Evolutionary conservation across 2,113 vertebrate species (phyloP), one percentile per base, ranked within the genome.

Genomic region (Globicephala melas): DNA sequence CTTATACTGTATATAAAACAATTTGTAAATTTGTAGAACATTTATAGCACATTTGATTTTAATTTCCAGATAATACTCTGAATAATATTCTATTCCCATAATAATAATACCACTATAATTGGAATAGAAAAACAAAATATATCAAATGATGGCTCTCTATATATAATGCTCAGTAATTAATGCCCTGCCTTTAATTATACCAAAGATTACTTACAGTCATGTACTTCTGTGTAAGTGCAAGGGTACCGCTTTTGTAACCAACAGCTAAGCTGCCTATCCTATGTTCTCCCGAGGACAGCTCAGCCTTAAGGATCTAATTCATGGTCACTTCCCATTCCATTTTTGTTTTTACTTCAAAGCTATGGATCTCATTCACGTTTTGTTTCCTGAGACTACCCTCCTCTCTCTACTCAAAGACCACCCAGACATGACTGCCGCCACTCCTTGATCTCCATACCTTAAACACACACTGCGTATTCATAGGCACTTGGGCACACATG

Each of bases 1-100:
- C 91, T 98, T 95, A 97, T 91, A 94, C 47, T 98, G 92, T 97
- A 82, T 97, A 68, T 50, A 95, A 93, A 96, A 98, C 92, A 28
- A 96, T 96, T 98, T 98, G 92, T 97, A 84, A 87, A 96, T 97
- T 95, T 95, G 81, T 97, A 98, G 96, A 94, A 89, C 58, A 97
- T 79, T 97, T 98, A 96, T 28, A 88, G 4, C 62, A 33, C 90
- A 85, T 98, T 96, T 92, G 73, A 95, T 97, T 98, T 98, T 97
- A 98, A 60, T 98, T 95, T 86, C 71, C 68, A 98, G 74, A 17
- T 91, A 96, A 96, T n/a, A 26, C 4, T 20, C 14, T 47, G 23
- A 67, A n/a, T n/a, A 67, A 67, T n/a, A 67, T n/a, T 47, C 2
- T 86, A 6, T 71, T 6, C 12, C 33, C 20, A 79, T 18, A 76